Evolutionary conservation across 1,140 invertebrate genomes (phyloP).

Genomic region (Sitobion miscanthi): DNA sequence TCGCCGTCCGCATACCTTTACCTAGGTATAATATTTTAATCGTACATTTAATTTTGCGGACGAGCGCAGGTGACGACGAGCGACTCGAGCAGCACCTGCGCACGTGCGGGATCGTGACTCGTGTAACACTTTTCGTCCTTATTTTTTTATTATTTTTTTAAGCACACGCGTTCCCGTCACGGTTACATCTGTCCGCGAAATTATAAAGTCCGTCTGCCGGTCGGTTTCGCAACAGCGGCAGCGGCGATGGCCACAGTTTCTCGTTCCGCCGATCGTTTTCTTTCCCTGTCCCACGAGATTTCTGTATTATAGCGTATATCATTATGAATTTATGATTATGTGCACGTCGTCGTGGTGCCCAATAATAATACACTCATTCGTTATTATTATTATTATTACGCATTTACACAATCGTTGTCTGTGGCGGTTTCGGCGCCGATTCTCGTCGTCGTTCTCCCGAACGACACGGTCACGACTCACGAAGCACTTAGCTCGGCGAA

Average conservation of each 20-base stretch:
- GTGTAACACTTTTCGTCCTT: not conserved
- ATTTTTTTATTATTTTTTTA: not conserved
- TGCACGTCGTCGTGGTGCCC: not conserved
- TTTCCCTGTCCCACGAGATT: not conserved
- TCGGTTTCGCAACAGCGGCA: not conserved
- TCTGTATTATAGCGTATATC: not conserved
- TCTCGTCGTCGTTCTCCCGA: not conserved
- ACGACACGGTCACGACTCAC: constrained; percentile 36
- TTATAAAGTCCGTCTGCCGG: not conserved
- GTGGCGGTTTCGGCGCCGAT: not conserved
- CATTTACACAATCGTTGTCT: not conserved
- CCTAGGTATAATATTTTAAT: not conserved
- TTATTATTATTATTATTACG: not conserved
- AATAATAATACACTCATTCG: not conserved
- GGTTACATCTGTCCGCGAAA: not conserved
- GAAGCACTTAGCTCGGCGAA: constrained; percentile 37
- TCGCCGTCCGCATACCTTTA: not conserved
- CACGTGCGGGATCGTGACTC: not conserved
- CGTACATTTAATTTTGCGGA: not conserved
- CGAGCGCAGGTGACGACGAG: not conserved
- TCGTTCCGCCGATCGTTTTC: not conserved
- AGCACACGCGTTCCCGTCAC: not conserved
- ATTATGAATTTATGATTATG: not conserved
- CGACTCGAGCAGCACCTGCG: not conserved
- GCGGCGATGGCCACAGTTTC: not conserved